Evolutionary conservation across 2,888 invertebrate species (phyloP), one percentile per base, ranked within the genome.

Genomic region (Rhogogaster chlorosoma): DNA sequence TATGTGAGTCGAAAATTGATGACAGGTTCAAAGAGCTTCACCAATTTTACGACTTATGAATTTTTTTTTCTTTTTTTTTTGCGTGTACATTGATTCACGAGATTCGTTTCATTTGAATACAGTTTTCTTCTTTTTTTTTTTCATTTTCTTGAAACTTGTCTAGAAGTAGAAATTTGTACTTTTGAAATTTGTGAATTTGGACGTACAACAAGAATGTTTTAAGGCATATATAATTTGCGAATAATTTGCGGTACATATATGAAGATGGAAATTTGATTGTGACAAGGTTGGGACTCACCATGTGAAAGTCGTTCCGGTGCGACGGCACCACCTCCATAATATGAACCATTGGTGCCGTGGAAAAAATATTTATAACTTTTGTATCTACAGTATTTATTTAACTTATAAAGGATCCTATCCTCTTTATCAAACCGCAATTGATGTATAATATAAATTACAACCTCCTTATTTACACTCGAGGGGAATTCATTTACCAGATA

Each of bases 291-390:
- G 22, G 10, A 92, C 93, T 93, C 91, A 93, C 93, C 93, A 92
- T 92, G 88, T 92, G 91, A 88, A 92, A 90, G 92, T 93, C 93
- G 92, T 91, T 93, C 92, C 93, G 93, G 91, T 92, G 93, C 92
- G 93, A 91, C 93, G 93, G 91, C 90, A 93, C 90, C 89, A 92
- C 89, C 90, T 93, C 93, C 90, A 93, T 90, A 88, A 93, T 93
- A 89, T 93, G 93, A 93, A 93, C 93, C 93, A 93, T 93, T 93
- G 92, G 92, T 91, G 89, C 90, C 89, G 83, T 49, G 26, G 67
- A 32, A n/a, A 83, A 32, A 83, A 70, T 83, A 64, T 45, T 64
- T 45, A n/a, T 61, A 80, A 80, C 80, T 80, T 80, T 15, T 22
- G 2, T 80, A 57, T 80, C 57, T 80, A 80, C 36, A 12, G 61